Conservation (phyloP, 1,140 invertebrate genomes). For the Dinothrombium tinctorium region DNA sequence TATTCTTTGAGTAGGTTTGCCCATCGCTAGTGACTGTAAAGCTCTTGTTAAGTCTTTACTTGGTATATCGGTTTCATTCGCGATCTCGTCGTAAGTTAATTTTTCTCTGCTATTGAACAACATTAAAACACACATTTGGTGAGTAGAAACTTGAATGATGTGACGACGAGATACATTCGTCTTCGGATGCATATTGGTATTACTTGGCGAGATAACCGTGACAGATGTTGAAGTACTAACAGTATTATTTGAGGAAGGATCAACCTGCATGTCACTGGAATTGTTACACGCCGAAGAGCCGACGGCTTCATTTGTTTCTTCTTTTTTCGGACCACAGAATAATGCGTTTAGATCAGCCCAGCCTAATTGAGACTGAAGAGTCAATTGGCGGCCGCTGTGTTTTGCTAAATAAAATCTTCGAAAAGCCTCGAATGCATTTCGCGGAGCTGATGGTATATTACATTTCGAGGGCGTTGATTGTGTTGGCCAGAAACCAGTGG, state of each 20-base stretch:
- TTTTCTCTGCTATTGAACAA: slow-evolving; percentile 81
- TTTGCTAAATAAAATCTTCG: slow-evolving; percentile 91
- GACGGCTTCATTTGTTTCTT: slow-evolving; percentile 12
- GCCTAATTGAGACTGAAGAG: slow-evolving; percentile 84
- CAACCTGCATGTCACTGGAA: background rate
- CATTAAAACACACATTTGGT: slow-evolving; percentile 96
- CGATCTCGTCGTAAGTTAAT: slow-evolving; percentile 81
- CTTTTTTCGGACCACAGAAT: slow-evolving; percentile 45
- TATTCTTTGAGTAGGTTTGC: slow-evolving; percentile 87
- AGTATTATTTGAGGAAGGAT: background rate
- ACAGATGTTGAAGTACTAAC: slow-evolving; percentile 6
- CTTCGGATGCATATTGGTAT: slow-evolving; percentile 6
- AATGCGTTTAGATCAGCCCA: slow-evolving; percentile 90
- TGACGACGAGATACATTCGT: slow-evolving; percentile 43
- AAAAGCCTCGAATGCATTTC: slow-evolving; percentile 84
- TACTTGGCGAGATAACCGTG: background rate
- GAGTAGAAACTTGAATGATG: slow-evolving; percentile 81
- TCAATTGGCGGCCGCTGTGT: slow-evolving; percentile 89
- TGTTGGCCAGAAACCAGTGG: slow-evolving; percentile 98
- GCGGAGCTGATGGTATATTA: slow-evolving; percentile 66
- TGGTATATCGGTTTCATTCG: slow-evolving; percentile 91
- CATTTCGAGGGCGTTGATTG: slow-evolving; percentile 71
- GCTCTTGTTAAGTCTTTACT: slow-evolving; percentile 84
- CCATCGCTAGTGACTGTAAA: slow-evolving; percentile 86
- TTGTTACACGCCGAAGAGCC: slow-evolving; percentile 7